Evolutionary conservation across 2,797 vertebrate species (phyloP).

Genomic region (Emys orbicularis): DNA sequence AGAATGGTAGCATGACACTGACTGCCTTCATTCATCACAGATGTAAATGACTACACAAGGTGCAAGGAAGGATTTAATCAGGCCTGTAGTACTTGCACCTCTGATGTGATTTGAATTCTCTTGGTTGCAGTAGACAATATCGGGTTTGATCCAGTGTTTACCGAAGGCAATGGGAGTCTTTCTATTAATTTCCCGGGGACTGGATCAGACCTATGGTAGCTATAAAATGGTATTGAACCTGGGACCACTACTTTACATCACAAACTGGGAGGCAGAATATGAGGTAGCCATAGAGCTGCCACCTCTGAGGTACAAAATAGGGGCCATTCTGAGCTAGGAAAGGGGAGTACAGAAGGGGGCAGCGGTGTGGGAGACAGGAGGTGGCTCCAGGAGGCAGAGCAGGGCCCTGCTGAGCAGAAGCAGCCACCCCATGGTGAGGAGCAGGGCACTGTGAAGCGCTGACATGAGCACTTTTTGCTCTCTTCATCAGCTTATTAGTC

Average conservation of each 20-base stretch:
- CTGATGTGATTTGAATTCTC: neutral
- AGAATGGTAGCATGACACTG: neutral
- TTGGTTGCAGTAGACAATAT: neutral
- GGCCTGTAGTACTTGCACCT: neutral
- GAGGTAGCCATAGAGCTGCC: neutral
- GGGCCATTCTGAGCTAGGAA: neutral
- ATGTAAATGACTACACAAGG: neutral
- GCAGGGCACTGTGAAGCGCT: constrained; percentile 41
- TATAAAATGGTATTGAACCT: neutral
- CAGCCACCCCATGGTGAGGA: constrained; percentile 39
- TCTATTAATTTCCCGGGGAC: neutral
- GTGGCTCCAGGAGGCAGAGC: neutral
- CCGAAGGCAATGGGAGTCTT: neutral
- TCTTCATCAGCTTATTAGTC: neutral
- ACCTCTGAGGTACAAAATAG: neutral
- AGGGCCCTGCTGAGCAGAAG: neutral
- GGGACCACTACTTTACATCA: neutral
- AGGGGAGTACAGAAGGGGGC: neutral
- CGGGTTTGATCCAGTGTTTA: neutral
- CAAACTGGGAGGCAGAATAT: neutral
- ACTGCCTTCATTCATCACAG: accelerated
- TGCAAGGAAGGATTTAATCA: neutral
- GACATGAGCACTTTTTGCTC: constrained; percentile 18
- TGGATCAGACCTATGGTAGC: accelerated
- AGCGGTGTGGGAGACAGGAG: neutral